Percentiles rank a stretch among this genome's conserved stretches.
Evolutionary conservation across 1,140 invertebrate genomes (phyloP).

Genomic region (Helicoverpa armigera): DNA sequence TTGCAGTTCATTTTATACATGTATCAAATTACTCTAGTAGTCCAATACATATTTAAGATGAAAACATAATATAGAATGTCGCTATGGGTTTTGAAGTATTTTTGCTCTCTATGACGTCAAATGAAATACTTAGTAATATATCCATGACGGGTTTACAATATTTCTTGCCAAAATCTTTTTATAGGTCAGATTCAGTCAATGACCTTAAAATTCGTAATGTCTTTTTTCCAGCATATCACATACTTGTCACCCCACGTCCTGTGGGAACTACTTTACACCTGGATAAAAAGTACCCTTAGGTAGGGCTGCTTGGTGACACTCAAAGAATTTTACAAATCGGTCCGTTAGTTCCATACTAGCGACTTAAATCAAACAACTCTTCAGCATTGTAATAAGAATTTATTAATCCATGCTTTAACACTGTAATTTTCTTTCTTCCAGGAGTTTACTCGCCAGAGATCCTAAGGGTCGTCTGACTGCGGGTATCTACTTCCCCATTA

Average conservation of each 20-base stretch:
- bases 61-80: not conserved
- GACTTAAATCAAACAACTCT: not conserved
- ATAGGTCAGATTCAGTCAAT: not conserved
- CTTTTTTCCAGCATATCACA: not conserved
- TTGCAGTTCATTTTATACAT: too few species aligned
- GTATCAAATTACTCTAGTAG: too few species aligned
- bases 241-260: too few species aligned
- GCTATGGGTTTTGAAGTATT: not conserved
- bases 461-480: slow-evolving; percentile 93
- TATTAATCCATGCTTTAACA: not conserved
- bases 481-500: slow-evolving; percentile 93
- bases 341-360: too few species aligned
- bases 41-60: too few species aligned
- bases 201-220: not conserved
- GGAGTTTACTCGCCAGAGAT: slow-evolving; percentile 94
- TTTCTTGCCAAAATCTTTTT: not conserved
- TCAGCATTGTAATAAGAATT: not conserved
- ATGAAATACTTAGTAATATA: not conserved
- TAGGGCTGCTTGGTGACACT: too few species aligned
- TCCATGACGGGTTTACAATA: not conserved
- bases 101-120: slow-evolving; percentile 27
- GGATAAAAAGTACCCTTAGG: too few species aligned
- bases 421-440: slow-evolving; percentile 58
- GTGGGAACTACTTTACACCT: too few species aligned
- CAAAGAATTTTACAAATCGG: too few species aligned